Evolutionary conservation across 2,113 vertebrate species (phyloP), one percentile per base, ranked within the genome.

Genomic region (Neodontobutis hainanensis): DNA sequence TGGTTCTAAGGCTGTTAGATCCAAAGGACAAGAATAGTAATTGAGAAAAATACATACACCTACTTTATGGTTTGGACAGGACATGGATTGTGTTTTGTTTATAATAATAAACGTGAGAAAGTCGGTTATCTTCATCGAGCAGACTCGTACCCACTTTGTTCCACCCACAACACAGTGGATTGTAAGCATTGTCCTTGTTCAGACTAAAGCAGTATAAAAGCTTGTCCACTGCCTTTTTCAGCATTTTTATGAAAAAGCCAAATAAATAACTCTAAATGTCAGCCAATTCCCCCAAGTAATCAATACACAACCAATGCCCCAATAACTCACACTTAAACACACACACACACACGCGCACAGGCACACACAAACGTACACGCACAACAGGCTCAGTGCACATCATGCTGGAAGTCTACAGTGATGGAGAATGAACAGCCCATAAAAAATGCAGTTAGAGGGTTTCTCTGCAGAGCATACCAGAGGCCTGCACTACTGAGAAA

Each of bases 251-350:
- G 49, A 67, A 62, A 69, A 49, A 65, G 40, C 36, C 46, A 65
- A 73, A 74, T 32, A 76, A 65, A 48, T 35, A 44, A 16, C 56
- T 57, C 36, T 53, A 84, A 87, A 89, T 89, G 87, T 84, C 87
- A 87, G 19, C 34, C 55, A 35, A 9, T 48, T 78, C 81, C 85
- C 84, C 10, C 2, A 9, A 60, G 80, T n/a, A 67, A 68, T 73
- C 68, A 51, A n/a, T 11, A 45, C 14, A 49, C 64, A 75, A 63
- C 71, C 50, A 36, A 8, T 59, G 45, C 16, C 27, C 46, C 48
- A 50, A 68, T 40, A 46, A 36, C 10, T 45, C 42, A 34, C n/a
- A 40, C 1, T 35, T 55, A 36, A 55, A 55, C 38, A 40, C 38
- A 40, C 38, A 40, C 38, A 40, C 36, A 38, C 36, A 38, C 6